Evolutionary conservation across 2,113 vertebrate genomes (phyloP).

Genomic region (Brachyhypopomus occidentalis): DNA sequence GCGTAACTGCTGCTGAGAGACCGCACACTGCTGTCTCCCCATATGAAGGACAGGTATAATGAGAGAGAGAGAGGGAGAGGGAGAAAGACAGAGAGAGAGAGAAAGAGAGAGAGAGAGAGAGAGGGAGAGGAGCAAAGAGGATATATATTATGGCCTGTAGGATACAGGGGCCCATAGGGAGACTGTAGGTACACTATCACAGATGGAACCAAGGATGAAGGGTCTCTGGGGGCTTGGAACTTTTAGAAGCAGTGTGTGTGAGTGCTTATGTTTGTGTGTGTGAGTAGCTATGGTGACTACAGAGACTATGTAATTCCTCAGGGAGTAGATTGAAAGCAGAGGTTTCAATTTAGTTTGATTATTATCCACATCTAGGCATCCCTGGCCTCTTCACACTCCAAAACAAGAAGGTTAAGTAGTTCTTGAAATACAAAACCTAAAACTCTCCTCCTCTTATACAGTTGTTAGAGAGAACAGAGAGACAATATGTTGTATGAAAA

Average conservation of each 20-base stretch:
- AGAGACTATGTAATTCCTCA: not conserved
- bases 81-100: constrained; percentile 1
- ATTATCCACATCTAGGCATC: not conserved
- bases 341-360: not conserved
- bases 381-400: not conserved
- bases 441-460: too few relatives aligned
- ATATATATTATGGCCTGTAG: constrained; percentile 8
- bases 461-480: too few relatives aligned
- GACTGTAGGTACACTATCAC: constrained; percentile 27
- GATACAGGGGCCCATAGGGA: constrained; percentile 17
- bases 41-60: constrained; percentile 31
- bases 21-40: not conserved
- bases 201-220: constrained; percentile 40
- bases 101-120: constrained; percentile 12
- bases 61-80: constrained; percentile 2
- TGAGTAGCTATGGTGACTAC: constrained; percentile 3
- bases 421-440: too few relatives aligned
- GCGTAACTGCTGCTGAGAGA: not conserved
- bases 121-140: not conserved
- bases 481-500: too few relatives aligned
- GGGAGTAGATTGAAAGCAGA: not conserved
- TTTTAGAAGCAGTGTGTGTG: constrained; percentile 2
- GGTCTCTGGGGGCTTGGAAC: not conserved
- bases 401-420: not conserved
- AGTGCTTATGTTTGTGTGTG: not conserved